Evolutionary conservation across 2,113 vertebrate genomes (phyloP).

Genomic region (Suncus etruscus): DNA sequence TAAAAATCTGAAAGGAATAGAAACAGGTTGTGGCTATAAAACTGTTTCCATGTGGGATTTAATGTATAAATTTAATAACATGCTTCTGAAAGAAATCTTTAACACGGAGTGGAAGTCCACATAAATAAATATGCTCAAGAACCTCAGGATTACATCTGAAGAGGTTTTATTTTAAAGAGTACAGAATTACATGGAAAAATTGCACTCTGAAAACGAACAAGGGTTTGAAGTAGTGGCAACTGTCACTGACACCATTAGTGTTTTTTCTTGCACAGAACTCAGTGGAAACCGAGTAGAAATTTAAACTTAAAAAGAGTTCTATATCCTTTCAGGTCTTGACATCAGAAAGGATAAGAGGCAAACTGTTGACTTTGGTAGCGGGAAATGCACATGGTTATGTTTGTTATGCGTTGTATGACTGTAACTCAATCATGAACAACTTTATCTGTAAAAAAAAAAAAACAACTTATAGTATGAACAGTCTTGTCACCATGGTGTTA

Average conservation of each 20-base stretch:
- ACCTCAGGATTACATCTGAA: not conserved
- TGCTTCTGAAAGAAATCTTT: not conserved
- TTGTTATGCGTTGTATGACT: too few species aligned
- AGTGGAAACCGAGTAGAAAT: slow-evolving; percentile 9
- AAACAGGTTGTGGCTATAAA: not conserved
- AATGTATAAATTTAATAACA: not conserved
- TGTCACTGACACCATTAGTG: not conserved
- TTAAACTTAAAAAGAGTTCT: not conserved
- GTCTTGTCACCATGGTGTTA: too few species aligned
- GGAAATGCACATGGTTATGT: too few species aligned
- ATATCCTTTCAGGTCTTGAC: too few species aligned
- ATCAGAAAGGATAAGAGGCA: too few species aligned
- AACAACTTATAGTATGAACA: too few species aligned
- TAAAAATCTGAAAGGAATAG: not conserved
- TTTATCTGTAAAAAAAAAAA: too few species aligned
- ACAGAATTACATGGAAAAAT: slow-evolving; percentile 41
- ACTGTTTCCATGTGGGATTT: slow-evolving; percentile 20
- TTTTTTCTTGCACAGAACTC: slow-evolving; percentile 22
- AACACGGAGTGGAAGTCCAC: slow-evolving; percentile 10
- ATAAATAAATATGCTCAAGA: not conserved
- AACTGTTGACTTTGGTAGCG: too few species aligned
- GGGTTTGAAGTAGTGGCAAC: not conserved
- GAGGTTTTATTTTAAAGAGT: slow-evolving; percentile 31
- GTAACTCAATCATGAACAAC: too few species aligned
- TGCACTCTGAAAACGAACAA: slow-evolving; percentile 12